phyloP scores from a whole-genome alignment of 2,797 vertebrate species.

The Cephalopachus bancanus region DNA sequence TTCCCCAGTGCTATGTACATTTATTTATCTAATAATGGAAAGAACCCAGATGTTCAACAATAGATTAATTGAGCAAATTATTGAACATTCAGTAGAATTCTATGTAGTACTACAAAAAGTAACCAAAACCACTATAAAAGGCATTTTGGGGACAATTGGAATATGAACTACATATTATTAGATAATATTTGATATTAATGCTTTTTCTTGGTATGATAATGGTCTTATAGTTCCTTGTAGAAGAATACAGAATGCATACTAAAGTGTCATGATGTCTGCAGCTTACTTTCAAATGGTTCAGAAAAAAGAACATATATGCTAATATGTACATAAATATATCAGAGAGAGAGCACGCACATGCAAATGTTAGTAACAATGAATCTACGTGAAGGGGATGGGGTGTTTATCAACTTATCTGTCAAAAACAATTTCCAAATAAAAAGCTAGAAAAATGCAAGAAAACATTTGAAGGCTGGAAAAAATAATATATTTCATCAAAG shows the following conservation, averaged over 20 bases:
- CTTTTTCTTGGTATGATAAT: background rate
- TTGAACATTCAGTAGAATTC: conserved; percentile 41
- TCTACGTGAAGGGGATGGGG: background rate
- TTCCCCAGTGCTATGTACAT: background rate
- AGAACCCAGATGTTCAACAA: conserved; percentile 26
- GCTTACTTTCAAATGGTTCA: background rate
- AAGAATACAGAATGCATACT: background rate
- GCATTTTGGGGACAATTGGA: background rate
- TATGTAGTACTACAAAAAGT: background rate
- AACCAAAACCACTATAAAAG: background rate
- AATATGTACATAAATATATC: background rate
- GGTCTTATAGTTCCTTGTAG: background rate
- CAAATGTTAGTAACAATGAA: background rate
- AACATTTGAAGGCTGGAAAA: background rate
- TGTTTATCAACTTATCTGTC: conserved; percentile 9
- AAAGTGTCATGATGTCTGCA: background rate
- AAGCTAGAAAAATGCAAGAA: conserved; percentile 10
- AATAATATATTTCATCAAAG: background rate
- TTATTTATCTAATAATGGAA: conserved; percentile 11
- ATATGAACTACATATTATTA: background rate
- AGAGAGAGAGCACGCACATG: background rate
- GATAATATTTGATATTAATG: background rate
- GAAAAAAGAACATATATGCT: background rate
- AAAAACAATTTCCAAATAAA: conserved; percentile 48
- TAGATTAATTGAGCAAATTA: conserved; percentile 41